Evolutionary conservation across 2,113 vertebrate genomes (phyloP), one percentile per base, ranked within the genome.

Genomic region (Microtus montanus): DNA sequence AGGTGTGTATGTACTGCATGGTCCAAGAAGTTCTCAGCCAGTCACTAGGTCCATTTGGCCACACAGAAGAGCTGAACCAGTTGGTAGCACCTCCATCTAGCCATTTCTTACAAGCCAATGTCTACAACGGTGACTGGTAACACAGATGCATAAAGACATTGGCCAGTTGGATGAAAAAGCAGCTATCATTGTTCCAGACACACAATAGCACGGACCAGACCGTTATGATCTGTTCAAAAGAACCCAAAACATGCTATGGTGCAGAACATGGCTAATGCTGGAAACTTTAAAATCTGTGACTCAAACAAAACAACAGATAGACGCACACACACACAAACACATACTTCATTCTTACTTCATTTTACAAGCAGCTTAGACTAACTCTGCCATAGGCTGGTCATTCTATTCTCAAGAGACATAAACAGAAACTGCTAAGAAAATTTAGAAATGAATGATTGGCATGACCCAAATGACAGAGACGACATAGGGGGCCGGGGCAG

Each of bases 281-380:
- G 70, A 91, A 93, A 84, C n/a, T 71, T 95, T 49, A 52, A 70
- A 90, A 91, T 14, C 49, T 95, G 2, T 63, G 94, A 73, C 47
- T 92, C 63, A 41, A 41, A 41, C 38, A 41, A 41, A 41, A 41
- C 38, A 41, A 41, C 38, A 41, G 38, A 41, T 3, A 41, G 38
- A 41, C 38, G 44, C 44, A 79, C 28, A 74, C 4, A 41, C n/a
- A 74, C 71, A 24, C 71, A 41, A 38, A 33, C 41, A 44, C 15
- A 49, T 19, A 73, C 1, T 85, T 52, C 71, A 75, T 33, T 85
- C 3, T 0, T 9, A 49, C 24, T 30, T 89, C 49, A 63, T 73
- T 87, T 68, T 70, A 17, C 47, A 33, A 3, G 41, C 26, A 73
- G 61, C 22, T 33, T 38, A 10, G 19, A 73, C 77, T 41, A 30